Evolutionary conservation across 2,888 invertebrate species (phyloP).

Genomic region (Neoascia interrupta): DNA sequence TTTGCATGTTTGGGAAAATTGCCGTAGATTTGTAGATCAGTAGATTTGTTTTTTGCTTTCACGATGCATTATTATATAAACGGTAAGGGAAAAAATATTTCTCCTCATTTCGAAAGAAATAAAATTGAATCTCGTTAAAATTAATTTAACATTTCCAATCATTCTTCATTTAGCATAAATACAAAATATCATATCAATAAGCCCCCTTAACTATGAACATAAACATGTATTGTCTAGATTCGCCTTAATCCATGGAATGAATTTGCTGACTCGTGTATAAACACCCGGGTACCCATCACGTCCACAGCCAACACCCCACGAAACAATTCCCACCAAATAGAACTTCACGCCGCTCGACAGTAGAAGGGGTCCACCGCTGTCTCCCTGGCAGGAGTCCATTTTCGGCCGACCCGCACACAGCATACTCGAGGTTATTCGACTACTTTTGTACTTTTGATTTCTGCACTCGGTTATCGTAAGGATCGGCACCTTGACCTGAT

Average conservation of each 20-base stretch:
- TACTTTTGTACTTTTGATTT: constrained; percentile 90
- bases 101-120: no score
- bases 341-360: constrained; percentile 87
- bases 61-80: no score
- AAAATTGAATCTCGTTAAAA: no score
- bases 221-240: constrained; percentile 88
- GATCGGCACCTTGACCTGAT: constrained; percentile 92
- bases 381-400: constrained; percentile 93
- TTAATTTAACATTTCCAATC: no score
- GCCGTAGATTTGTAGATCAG: no score
- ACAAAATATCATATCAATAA: constrained; percentile 42
- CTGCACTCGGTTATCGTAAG: constrained; percentile 88
- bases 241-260: constrained; percentile 86
- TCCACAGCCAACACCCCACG: constrained; percentile 87
- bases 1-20: no score
- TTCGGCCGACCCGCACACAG: constrained; percentile 90
- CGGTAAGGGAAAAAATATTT: no score
- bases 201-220: constrained; percentile 80
- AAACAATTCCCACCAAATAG: constrained; percentile 91
- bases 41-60: no score
- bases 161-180: constrained; percentile 40
- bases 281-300: constrained; percentile 81
- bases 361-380: constrained; percentile 91
- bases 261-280: constrained; percentile 80
- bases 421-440: constrained; percentile 91